Evolutionary conservation across 2,113 vertebrate species (phyloP).

Genomic region (Microcebus murinus): DNA sequence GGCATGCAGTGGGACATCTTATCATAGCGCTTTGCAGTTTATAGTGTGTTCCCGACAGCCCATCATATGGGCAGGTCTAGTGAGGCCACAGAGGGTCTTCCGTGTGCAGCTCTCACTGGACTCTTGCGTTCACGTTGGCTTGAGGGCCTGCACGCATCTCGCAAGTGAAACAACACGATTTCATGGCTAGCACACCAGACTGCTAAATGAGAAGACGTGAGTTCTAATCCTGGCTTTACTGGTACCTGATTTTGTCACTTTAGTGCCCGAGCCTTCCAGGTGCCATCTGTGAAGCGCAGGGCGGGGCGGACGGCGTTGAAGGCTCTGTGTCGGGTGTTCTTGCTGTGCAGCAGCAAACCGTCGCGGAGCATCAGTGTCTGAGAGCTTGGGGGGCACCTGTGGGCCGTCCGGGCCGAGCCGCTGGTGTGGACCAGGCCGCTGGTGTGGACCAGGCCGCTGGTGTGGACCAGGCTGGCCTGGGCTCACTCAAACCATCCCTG

Average conservation of each 20-base stretch:
- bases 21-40: not conserved
- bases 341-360: not conserved
- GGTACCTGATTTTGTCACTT: not conserved
- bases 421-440: too few species aligned
- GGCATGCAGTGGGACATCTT: not conserved
- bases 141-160: constrained; percentile 3
- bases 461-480: too few species aligned
- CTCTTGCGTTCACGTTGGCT: not conserved
- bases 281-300: not conserved
- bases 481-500: not conserved
- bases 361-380: not conserved
- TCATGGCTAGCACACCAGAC: not conserved
- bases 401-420: not conserved
- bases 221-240: not conserved
- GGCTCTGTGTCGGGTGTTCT: not conserved
- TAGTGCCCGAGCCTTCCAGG: not conserved
- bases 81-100: not conserved
- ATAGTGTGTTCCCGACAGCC: not conserved
- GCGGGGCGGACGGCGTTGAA: not conserved
- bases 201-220: not conserved
- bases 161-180: constrained; percentile 25
- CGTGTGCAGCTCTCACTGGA: not conserved
- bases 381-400: not conserved
- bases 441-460: too few species aligned
- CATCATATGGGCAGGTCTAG: not conserved